Evolutionary conservation across 2,888 invertebrate genomes (phyloP).

Genomic region (Thereva unica): DNA sequence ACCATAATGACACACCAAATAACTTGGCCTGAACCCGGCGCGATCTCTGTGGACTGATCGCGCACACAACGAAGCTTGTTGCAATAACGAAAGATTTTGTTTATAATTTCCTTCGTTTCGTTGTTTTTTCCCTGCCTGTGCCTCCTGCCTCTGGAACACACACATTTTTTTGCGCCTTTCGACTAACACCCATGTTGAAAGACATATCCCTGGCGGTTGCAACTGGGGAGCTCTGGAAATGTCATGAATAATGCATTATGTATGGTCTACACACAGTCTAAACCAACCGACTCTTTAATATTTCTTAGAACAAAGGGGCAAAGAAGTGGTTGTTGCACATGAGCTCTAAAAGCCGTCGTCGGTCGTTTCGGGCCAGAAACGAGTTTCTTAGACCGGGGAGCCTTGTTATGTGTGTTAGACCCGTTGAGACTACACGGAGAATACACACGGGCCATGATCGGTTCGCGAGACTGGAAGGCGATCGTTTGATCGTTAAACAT

Average conservation of each 20-base stretch:
- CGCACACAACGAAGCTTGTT: not conserved
- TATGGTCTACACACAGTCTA: too few species aligned
- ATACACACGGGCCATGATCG: too few species aligned
- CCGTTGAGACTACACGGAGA: too few species aligned
- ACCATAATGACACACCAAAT: constrained; percentile 11
- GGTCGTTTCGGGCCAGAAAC: constrained; percentile 5
- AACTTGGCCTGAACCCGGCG: too few species aligned
- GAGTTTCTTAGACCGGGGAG: too few species aligned
- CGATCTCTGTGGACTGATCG: not conserved
- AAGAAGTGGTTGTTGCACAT: constrained; percentile 5
- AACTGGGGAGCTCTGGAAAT: constrained; percentile 3
- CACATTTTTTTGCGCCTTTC: too few species aligned
- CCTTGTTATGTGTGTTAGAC: too few species aligned
- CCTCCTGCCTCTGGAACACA: too few species aligned
- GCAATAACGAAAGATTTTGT: constrained; percentile 13
- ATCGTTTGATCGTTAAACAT: constrained; percentile 4
- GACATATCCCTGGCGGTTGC: not conserved
- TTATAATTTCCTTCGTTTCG: constrained; percentile 6
- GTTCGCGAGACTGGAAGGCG: constrained; percentile 1
- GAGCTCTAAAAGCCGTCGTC: constrained; percentile 18
- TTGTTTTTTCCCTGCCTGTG: too few species aligned
- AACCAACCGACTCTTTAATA: constrained; percentile 5
- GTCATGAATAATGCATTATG: constrained; percentile 27
- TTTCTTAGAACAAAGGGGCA: constrained; percentile 19
- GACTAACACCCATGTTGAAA: not conserved